Conservation (phyloP, 2,797 vertebrate genomes). For the Pogoniulus pusillus region DNA sequence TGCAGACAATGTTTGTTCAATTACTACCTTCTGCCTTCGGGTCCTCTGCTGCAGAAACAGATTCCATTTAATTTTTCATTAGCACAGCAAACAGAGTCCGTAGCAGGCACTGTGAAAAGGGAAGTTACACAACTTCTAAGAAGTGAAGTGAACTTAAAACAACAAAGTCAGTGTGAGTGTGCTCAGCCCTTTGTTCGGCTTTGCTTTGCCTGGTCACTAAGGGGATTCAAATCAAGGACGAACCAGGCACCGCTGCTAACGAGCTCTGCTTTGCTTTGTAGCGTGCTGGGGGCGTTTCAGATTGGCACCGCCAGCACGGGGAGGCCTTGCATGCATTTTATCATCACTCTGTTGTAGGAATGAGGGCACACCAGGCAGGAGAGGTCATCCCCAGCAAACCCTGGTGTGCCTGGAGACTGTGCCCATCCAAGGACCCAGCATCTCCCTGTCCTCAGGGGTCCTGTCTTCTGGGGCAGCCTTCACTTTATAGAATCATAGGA, state of each 20-base stretch:
- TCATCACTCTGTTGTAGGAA: background rate
- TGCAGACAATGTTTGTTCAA: background rate
- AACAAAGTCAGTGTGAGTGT: background rate
- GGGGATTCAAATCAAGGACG: constrained; percentile 20
- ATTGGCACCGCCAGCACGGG: rapidly evolving
- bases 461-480: background rate
- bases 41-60: background rate
- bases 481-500: no score
- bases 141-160: constrained; percentile 22
- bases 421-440: background rate
- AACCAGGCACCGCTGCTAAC: background rate
- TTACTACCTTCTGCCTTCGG: background rate
- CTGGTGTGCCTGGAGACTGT: background rate
- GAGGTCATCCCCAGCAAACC: background rate
- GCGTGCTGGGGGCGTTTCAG: background rate
- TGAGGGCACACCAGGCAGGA: background rate
- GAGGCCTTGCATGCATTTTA: rapidly evolving
- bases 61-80: background rate
- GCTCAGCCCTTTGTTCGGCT: background rate
- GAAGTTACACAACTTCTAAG: constrained; percentile 50
- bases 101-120: background rate
- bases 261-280: background rate
- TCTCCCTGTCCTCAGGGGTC: rapidly evolving
- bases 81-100: background rate
- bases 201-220: constrained; percentile 12